Conservation (phyloP, 2,797 vertebrate genomes). For the Silurus lanzhouensis region DNA sequence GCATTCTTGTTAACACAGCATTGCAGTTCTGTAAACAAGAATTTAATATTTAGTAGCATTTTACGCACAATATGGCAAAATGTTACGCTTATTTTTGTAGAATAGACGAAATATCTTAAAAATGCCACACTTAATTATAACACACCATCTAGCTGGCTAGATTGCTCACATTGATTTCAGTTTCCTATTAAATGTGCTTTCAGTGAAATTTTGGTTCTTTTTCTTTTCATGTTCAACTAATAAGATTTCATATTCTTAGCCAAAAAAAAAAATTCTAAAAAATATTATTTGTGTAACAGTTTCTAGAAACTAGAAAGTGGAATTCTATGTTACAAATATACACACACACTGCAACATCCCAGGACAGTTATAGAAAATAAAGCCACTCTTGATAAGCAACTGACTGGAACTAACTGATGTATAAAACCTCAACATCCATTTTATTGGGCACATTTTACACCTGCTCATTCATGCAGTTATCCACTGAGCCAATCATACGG, state of each 20-base stretch:
- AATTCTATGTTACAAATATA: no score
- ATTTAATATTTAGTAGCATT: neutral
- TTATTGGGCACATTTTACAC: neutral
- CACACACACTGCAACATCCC: no score
- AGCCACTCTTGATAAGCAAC: no score
- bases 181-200: no score
- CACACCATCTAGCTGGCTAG: neutral
- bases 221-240: no score
- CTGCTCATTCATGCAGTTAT: neutral
- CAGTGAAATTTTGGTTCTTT: no score
- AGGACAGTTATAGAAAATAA: no score
- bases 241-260: no score
- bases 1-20: no score
- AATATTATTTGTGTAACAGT: neutral
- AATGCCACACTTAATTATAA: neutral
- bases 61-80: neutral
- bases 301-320: no score
- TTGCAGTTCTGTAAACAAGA: neutral
- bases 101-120: neutral
- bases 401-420: neutral
- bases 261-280: neutral
- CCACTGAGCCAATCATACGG: no score
- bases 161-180: neutral
- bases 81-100: neutral
- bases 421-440: neutral